Base-by-base conservation (phyloP, 1,140 invertebrate species). In the Sycophaga agraensis region DNA sequence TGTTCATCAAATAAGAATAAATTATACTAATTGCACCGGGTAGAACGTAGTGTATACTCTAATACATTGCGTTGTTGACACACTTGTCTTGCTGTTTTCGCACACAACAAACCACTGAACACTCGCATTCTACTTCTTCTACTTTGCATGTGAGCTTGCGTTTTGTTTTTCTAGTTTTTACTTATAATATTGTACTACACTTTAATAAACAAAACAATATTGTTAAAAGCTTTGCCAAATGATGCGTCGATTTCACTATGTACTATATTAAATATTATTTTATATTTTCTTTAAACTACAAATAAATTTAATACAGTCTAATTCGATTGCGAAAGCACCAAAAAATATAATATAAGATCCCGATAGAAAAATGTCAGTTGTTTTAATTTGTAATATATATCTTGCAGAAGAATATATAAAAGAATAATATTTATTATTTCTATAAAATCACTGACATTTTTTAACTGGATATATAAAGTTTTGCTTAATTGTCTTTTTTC, bases 81-180 rank as follows among this genome's bases (percentile, higher is more conserved):
- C 72, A 70, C 56, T 53, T 68, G 65, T 66, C 64, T 66, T 69
- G 72, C 67, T 69, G 59, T 66, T 69, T 68, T 63, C 66, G 71
- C 71, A 75, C 73, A 71, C 70, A 68, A 74, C 70, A 74, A 42
- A 51, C 66, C 69, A 77, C 70, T 16, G 51, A 66, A 58, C 62
- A 74, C 72, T 72, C 69, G 67, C 66, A 61, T 66, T 71, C 64
- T 70, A 42, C 62, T 61, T 70, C 57, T 59, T 71, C 37, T 31
- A 31, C 56, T 73, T 71, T 76, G 74, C 76, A 77, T 75, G 73
- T 59, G 49, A 56, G 73, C 73, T 76, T 73, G 65, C 45, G 2
- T 39, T 65, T 9, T 40, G 14, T 48, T 60, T 63, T 55, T 42
- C 1, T 49, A 49, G 71, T 16, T 46, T 65, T 43, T 31, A 17